Evolutionary conservation across 2,888 invertebrate genomes (phyloP).

Genomic region (Argyresthia goedartella): DNA sequence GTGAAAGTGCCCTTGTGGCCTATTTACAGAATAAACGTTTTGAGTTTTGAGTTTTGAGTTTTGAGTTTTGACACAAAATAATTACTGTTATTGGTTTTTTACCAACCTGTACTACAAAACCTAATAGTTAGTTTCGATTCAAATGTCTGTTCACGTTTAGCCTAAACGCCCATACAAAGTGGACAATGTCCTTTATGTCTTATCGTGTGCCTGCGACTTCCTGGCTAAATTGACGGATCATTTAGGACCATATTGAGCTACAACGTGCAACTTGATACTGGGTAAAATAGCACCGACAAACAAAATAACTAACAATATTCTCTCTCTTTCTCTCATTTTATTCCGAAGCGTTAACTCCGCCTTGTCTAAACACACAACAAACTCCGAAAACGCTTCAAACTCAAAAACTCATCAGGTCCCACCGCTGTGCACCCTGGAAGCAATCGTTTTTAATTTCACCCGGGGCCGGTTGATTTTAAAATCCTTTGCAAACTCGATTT

Average conservation of each 20-base stretch:
- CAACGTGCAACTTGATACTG: neutral
- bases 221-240: neutral
- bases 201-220: neutral
- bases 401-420: neutral
- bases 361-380: neutral
- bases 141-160: too few relatives aligned
- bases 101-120: too few relatives aligned
- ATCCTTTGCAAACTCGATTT: slow-evolving; percentile 7
- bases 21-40: too few relatives aligned
- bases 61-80: too few relatives aligned
- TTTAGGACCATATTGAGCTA: neutral
- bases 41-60: too few relatives aligned
- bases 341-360: neutral
- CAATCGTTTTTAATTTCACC: neutral
- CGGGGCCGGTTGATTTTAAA: neutral
- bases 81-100: too few relatives aligned
- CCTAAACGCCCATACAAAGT: too few relatives aligned
- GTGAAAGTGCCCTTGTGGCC: too few relatives aligned
- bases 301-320: neutral
- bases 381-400: neutral
- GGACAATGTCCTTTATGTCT: too few relatives aligned
- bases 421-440: neutral
- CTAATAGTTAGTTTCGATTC: too few relatives aligned
- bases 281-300: neutral
- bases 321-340: neutral